Base-by-base conservation (phyloP, 2,888 invertebrate species). In the Macrosiphum euphorbiae region DNA sequence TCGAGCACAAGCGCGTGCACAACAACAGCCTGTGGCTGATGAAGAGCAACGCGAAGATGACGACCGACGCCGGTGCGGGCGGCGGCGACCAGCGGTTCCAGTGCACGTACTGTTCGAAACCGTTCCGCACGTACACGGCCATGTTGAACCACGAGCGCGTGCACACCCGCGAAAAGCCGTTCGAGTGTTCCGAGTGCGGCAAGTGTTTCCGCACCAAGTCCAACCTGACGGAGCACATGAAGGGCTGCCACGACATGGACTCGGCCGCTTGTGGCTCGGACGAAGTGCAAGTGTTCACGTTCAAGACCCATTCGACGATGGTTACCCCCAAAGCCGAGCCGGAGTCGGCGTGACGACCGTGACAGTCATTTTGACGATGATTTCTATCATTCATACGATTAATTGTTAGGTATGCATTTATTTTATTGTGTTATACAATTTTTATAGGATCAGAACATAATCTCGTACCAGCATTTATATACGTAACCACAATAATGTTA, bases 241-340 rank as follows among this genome's bases (percentile, higher is more conserved):
- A 93, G 26, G 93, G 93, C 58, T 93, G 93, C n/a, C 93, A 93
- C 58, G 93, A 93, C 84, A 85, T 93, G 4, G 85, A 89, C 47
- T 55, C 50, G 11, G 28, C 88, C 26, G 88, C 67, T 3, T 44
- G 28, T 35, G 87, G 47, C 3, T 89, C 93, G 47, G 89, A 93
- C 84, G 93, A 93, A 35, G 93, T 93, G n/a, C 93, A 93, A 85
- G 93, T 93, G 55, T 93, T 93, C 88, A 93, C 93, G 47, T 93
- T 93, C 52, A 93, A 93, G 58, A 93, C 84, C 44, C 88, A 93
- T 10, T 91, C 91, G 41, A 24, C 91, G 41, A 24, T 13, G 35
- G 28, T 58, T 28, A 26, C 90, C 13, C 13, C 44, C 44, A 13
- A 10, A 28, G 4, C 44, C 44, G 47, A 86, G 13, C 16, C 16